Evolutionary conservation across 2,888 invertebrate genomes (phyloP), one percentile per base, ranked within the genome.

Genomic region (Ennomos erosarius): DNA sequence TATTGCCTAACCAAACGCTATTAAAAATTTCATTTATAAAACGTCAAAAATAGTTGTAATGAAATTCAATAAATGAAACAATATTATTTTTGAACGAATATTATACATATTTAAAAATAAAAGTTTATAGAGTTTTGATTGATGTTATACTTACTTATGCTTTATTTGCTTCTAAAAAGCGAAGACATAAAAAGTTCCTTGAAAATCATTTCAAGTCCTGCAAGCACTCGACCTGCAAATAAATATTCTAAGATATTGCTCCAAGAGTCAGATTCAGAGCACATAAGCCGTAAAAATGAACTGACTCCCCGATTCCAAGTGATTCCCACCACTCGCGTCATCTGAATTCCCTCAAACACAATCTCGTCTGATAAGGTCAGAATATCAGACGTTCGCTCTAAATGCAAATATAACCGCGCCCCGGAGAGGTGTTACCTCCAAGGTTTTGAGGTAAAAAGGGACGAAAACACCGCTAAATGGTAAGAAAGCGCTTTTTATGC

Each of bases 371-470:
- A 91, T 90, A 90, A 90, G 88, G 89, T 88, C 88, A 85, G 82
- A 84, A 88, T 88, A 89, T 88, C 88, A 88, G 85, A 85, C 86
- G 87, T 87, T 90, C 90, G 88, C 84, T 91, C 88, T 91, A 91
- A 90, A 91, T 91, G 91, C 90, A 90, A 91, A 90, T 91, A 88
- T 85, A 81, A 90, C 87, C 83, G 89, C 83, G 80, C 90, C 88
- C 90, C 63, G 68, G 90, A 88, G 91, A 87, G 88, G 88, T 87
- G 86, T 88, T 89, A 89, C 84, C 81, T 85, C 85, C 78, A 82
- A 83, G 85, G 86, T 87, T 88, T 88, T 85, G 86, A 85, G 87
- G 87, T 85, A 87, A 84, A 85, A 84, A 87, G 87, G 87, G 87
- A 88, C 85, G 87, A 87, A 87, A 88, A 86, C 84, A 85, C 80